phyloP scores from a whole-genome alignment of 2,888 invertebrate species.

The Pheosia gnoma region DNA sequence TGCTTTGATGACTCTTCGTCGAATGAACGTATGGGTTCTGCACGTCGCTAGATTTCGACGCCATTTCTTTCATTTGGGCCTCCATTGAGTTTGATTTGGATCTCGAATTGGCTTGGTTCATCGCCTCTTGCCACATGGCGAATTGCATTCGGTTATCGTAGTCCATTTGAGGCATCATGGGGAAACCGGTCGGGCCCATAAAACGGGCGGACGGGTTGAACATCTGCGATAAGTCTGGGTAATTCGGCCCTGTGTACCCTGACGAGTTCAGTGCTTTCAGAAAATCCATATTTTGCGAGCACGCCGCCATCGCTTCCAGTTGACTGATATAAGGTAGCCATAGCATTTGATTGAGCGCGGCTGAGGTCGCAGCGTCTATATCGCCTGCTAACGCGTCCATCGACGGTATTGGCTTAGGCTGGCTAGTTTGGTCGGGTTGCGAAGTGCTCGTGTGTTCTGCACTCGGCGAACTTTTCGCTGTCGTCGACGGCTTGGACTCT shows the following conservation, averaged over 20 bases:
- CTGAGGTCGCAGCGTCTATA: slow-evolving; percentile 88
- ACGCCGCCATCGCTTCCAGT: slow-evolving; percentile 84
- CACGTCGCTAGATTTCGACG: slow-evolving; percentile 68
- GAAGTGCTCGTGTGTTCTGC: slow-evolving; percentile 49
- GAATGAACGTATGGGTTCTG: slow-evolving; percentile 76
- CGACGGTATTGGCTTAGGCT: slow-evolving; percentile 65
- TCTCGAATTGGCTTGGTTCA: slow-evolving; percentile 80
- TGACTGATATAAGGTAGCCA: slow-evolving; percentile 89
- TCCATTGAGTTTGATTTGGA: slow-evolving; percentile 57
- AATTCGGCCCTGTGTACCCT: slow-evolving; percentile 76
- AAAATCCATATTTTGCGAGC: slow-evolving; percentile 83
- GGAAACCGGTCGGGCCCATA: slow-evolving; percentile 71
- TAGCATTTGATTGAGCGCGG: slow-evolving; percentile 88
- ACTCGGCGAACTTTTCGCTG: slow-evolving; percentile 46
- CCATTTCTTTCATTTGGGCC: slow-evolving; percentile 65
- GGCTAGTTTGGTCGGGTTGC: slow-evolving; percentile 56
- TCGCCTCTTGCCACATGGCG: slow-evolving; percentile 89
- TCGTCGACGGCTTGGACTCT: slow-evolving; percentile 41
- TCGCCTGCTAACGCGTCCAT: slow-evolving; percentile 83
- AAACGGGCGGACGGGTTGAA: slow-evolving; percentile 73
- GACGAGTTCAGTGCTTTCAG: slow-evolving; percentile 82
- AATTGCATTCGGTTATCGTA: slow-evolving; percentile 84
- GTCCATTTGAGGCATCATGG: slow-evolving; percentile 75
- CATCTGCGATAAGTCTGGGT: slow-evolving; percentile 80
- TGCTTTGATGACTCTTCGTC: slow-evolving; percentile 68